Base-by-base conservation (phyloP, 2,888 invertebrate species). In the Galerucella calmariensis region DNA sequence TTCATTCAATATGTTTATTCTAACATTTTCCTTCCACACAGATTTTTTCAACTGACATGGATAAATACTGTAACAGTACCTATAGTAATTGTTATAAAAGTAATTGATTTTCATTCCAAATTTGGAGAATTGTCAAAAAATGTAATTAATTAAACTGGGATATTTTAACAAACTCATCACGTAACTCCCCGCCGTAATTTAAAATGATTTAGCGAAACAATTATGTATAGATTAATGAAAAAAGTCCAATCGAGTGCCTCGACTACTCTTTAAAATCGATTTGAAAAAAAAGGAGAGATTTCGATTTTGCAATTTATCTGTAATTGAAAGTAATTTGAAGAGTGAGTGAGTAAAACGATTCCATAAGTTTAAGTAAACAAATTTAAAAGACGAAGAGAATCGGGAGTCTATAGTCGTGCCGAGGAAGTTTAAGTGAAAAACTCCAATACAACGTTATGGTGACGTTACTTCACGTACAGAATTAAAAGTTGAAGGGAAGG, bases 371-470 rank as follows among this genome's bases (percentile, higher is more conserved):
- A 67, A 74, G 79, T 79, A 80, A 81, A 80, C 79, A 81, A 81
- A 80, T 81, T 79, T 76, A 27, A 66, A 70, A 70, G 63, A 65
- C 63, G 77, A 79, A 77, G 73, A 67, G 75, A 70, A 77, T 80
- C 77, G 75, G 69, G 72, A 76, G 75, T 65, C 77, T 69, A 58
- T 75, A 72, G 73, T 73, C 79, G 78, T 76, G 73, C 70, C 35
- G 24, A 3, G 35, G 35, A 61, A 61, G 35, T 27, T 73, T 62
- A 74, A 74, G 56, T 67, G 70, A 53, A 58, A 73, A 81, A 80
- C 76, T 80, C 79, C 78, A 77, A 81, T 80, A 81, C 81, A 79
- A 80, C 80, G 80, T 80, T 78, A 81, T 80, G 81, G 80, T 75
- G 69, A 79, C 80, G 78, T 80, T 80, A 73, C 79, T 59, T 65